These are phyloP conservation scores for Premnoplex brunnescens DNA, from an alignment of 2,797 vertebrate genomes.

Conservation along the genomic window DNA sequence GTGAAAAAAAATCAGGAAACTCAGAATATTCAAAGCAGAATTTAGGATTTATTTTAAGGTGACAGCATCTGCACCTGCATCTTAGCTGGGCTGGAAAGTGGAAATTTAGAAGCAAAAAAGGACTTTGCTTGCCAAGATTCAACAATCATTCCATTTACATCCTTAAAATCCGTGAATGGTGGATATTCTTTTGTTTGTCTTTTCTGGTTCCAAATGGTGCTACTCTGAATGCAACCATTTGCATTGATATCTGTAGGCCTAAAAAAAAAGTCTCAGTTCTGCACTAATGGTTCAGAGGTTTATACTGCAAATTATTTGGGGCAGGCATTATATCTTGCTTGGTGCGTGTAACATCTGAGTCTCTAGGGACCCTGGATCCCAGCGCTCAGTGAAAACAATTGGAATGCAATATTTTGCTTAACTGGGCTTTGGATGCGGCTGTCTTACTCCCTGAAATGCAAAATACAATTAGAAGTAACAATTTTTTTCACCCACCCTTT, in stretches of 20 bases:
- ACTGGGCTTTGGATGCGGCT: background rate
- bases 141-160: background rate
- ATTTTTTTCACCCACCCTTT: background rate
- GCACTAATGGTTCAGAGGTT: background rate
- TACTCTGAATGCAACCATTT: background rate
- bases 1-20: background rate
- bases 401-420: background rate
- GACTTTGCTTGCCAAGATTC: background rate
- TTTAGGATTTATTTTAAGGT: background rate
- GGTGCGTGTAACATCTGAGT: background rate
- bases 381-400: background rate
- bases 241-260: background rate
- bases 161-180: background rate
- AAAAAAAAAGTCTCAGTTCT: background rate
- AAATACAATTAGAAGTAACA: background rate
- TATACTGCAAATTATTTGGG: background rate
- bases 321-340: background rate
- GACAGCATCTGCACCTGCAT: background rate
- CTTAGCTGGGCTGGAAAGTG: background rate
- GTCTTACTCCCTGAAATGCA: background rate
- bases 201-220: background rate
- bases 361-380: background rate
- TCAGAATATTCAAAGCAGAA: background rate
- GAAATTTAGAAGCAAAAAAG: background rate
- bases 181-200: background rate